Evolutionary conservation across 2,888 invertebrate species (phyloP), one percentile per base, ranked within the genome.

Genomic region (Zygogramma bicolorata): DNA sequence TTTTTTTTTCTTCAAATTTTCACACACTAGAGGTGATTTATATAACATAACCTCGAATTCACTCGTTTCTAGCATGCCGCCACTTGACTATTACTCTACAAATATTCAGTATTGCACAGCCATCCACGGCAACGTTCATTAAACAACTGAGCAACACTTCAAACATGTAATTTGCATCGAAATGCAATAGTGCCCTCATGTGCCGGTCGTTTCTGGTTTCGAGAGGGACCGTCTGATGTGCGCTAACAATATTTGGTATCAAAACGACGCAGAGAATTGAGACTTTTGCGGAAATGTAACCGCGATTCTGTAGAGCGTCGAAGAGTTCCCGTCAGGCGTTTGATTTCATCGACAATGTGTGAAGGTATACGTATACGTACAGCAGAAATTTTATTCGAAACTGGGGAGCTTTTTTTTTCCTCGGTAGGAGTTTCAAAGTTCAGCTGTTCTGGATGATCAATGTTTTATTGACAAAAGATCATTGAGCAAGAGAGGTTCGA

Each of bases 211-310:
- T 13, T 25, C 53, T 53, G 53, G 27, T 53, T 53, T 53, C 53
- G 25, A 15, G 10, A 53, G 53, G n/a, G 27, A n/a, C 18, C 27
- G 53, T 53, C 53, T 53, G 53, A 53, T 53, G 25, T 53, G 8
- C 27, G 8, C 13, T 27, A 53, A 53, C 53, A 53, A 53, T 53
- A 53, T 53, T 27, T 27, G 53, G 53, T 53, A 53, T 53, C 53
- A 27, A 25, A 53, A 53, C 13, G 53, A 46, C 8, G 46, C 46
- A 3, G 20, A 46, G 46, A 10, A 20, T 46, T 46, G 20, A 7
- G 20, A 46, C 8, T 46, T 20, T 7, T 18, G 20, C 18, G 20
- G 18, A 18, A 46, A 8, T 46, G 4, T 7, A 8, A 46, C 46
- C 46, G 8, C 20, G 20, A 46, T 20, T 8, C 46, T 46, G 20